Percentiles rank a stretch among this genome's conserved stretches.
phyloP scores from a whole-genome alignment of 2,888 invertebrate species.

The Sussaba pulchella region DNA sequence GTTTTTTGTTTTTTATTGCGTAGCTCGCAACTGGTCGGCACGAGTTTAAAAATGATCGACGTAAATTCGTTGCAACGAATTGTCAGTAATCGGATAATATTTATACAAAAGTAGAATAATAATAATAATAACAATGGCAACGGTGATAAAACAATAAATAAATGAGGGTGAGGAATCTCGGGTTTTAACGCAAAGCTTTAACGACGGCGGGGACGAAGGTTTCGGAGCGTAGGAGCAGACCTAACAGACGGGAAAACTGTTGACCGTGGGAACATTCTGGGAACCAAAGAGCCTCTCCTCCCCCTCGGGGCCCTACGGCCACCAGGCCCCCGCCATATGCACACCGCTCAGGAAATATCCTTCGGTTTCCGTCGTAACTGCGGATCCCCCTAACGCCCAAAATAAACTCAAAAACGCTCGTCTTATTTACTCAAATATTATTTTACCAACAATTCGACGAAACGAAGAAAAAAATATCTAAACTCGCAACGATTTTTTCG shows the following conservation, averaged over 20 bases:
- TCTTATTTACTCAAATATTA: constrained; percentile 16
- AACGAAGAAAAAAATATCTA: neutral
- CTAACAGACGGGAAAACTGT: constrained; percentile 78
- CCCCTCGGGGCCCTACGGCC: constrained; percentile 72
- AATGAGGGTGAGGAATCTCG: neutral
- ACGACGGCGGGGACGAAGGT: constrained; percentile 37
- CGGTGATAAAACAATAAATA: too few relatives aligned
- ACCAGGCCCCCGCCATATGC: constrained; percentile 81
- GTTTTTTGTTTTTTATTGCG: too few relatives aligned
- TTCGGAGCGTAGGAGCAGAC: constrained; percentile 54
- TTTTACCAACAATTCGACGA: constrained; percentile 20
- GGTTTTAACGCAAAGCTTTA: neutral
- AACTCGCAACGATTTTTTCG: neutral
- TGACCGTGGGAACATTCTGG: constrained; percentile 84
- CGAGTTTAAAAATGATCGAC: too few relatives aligned
- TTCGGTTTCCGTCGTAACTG: constrained; percentile 56
- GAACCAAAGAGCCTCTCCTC: constrained; percentile 77
- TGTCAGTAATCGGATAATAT: too few relatives aligned
- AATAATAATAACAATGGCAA: too few relatives aligned
- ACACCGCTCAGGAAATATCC: constrained; percentile 80
- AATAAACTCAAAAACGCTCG: constrained; percentile 59
- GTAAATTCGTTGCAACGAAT: too few relatives aligned
- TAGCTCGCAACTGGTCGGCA: too few relatives aligned
- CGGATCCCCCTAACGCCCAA: constrained; percentile 53
- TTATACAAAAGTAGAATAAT: too few relatives aligned